These are phyloP conservation scores for Lepus oiostolus DNA, from an alignment of 2,797 vertebrate genomes.

Conservation along the genomic window DNA sequence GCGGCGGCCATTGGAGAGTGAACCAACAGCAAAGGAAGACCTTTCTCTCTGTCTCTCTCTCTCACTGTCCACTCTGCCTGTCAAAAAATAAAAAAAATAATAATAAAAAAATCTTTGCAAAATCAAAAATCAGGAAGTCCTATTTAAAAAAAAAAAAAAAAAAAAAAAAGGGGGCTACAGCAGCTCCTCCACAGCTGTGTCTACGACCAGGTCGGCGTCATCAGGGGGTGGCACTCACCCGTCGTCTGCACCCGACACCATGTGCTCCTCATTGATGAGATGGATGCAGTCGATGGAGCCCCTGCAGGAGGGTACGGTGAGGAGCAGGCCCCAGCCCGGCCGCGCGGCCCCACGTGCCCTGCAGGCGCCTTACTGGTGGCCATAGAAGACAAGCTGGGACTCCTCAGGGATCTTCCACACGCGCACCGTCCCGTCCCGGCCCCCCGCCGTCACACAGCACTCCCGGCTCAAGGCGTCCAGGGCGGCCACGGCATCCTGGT, in stretches of 20 bases:
- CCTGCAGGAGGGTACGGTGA: conserved; percentile 83
- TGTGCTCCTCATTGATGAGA: conserved; percentile 98
- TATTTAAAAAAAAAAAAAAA: too few species aligned
- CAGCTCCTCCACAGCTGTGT: not conserved
- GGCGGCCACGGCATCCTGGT: conserved; percentile 95
- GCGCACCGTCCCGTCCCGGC: conserved; percentile 94
- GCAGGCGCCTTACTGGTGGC: conserved; percentile 93
- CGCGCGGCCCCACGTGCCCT: not conserved
- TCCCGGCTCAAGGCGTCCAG: conserved; percentile 96
- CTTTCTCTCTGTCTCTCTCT: too few species aligned
- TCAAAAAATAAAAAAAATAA: too few species aligned
- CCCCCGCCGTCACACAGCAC: conserved; percentile 95
- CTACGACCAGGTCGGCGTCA: not conserved
- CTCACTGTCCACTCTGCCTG: too few species aligned
- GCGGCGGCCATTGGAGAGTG: too few species aligned
- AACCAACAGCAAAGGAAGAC: too few species aligned
- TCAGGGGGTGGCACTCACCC: conserved; percentile 90
- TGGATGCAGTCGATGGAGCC: conserved; percentile 97
- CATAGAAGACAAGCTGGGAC: conserved; percentile 96
- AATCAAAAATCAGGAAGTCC: too few species aligned
- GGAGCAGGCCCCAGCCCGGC: accelerated
- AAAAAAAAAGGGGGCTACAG: too few species aligned
- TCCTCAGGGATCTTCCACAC: conserved; percentile 99
- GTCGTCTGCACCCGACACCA: conserved; percentile 96
- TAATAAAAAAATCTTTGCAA: too few species aligned